phyloP scores from a whole-genome alignment of 1,140 invertebrate genomes.

The Zaprionus gabonicus region DNA sequence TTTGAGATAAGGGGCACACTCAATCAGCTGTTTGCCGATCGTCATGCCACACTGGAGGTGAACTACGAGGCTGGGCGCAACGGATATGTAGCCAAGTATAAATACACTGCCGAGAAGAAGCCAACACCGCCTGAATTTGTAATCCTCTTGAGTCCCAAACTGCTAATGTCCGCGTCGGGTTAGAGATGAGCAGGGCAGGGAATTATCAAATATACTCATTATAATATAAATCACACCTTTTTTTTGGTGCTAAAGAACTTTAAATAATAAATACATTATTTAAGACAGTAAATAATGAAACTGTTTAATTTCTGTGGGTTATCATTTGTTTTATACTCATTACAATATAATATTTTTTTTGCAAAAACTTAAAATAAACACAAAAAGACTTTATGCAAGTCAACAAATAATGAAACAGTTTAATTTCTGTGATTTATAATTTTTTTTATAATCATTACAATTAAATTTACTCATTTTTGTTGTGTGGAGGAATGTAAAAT shows the following conservation, averaged over 20 bases:
- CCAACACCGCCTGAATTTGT: background rate
- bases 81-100: slow-evolving; percentile 42
- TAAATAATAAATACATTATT: too few relatives aligned
- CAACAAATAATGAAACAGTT: too few relatives aligned
- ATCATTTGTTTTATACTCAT: background rate
- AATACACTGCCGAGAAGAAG: slow-evolving; percentile 2
- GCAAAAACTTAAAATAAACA: too few relatives aligned
- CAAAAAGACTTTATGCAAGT: too few relatives aligned
- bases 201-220: background rate
- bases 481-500: too few relatives aligned
- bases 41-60: slow-evolving; percentile 9
- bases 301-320: background rate
- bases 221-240: too few relatives aligned
- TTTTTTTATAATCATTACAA: too few relatives aligned
- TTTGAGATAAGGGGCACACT: slow-evolving; percentile 27
- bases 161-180: slow-evolving; percentile 20
- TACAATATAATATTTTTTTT: too few relatives aligned
- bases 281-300: background rate
- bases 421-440: too few relatives aligned
- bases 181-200: background rate
- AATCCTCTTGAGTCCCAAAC: slow-evolving; percentile 8
- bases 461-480: too few relatives aligned
- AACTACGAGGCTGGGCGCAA: slow-evolving; percentile 34
- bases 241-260: background rate
- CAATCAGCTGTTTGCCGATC: slow-evolving; percentile 18